Conservation (phyloP, 2,888 invertebrate genomes). For the Monoplex corrugatus region DNA sequence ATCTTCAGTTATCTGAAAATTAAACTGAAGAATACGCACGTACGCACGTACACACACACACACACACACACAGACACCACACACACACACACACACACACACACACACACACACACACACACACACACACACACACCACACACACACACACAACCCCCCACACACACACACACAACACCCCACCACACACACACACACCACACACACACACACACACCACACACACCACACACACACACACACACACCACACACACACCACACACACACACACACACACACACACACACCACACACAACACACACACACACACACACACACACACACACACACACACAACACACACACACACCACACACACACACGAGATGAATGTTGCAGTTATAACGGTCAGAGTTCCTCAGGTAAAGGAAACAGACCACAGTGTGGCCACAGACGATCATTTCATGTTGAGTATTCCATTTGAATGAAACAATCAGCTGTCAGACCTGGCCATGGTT, state of each 20-base stretch:
- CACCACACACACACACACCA: constrained; percentile 10
- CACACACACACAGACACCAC: not conserved
- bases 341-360: no score
- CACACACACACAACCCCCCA: not conserved
- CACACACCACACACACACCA: constrained; percentile 8
- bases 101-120: not conserved
- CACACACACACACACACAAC: no score
- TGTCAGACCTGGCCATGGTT: no score
- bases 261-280: constrained; percentile 19
- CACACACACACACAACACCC: not conserved
- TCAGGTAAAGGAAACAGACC: no score
- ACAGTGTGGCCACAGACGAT: no score
- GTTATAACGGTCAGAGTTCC: no score
- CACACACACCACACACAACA: no score
- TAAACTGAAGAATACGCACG: not conserved
- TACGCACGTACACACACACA: not conserved
- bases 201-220: not conserved
- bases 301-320: no score
- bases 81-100: not conserved
- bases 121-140: not conserved
- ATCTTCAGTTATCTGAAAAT: not conserved
- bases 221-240: constrained; percentile 10
- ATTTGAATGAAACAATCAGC: no score
- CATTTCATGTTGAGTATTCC: no score
- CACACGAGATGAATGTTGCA: no score